Base-by-base conservation (phyloP, 2,888 invertebrate species). In the Heliconius sara region DNA sequence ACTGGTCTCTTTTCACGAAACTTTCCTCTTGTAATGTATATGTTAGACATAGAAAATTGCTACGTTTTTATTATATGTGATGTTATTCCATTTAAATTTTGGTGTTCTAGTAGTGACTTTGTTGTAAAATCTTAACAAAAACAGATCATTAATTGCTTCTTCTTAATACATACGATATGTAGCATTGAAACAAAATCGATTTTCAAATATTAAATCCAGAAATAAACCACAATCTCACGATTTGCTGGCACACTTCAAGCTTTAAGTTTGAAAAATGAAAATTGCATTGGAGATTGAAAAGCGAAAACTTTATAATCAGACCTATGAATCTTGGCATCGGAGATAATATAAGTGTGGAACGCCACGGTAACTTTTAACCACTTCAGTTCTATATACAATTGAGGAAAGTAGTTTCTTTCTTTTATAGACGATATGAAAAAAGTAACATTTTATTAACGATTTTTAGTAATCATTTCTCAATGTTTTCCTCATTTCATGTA, bases 211-310 rank as follows among this genome's bases (percentile, higher is more conserved):
- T 12, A 34, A 73, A 73, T 63, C 43, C 74, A 74, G n/a, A 63
- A 43, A 63, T 65, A 75, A 65, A 65, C 6, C 0, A 75, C 65
- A 63, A 43, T 22, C 10, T 75, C 22, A 27, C 34, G 25, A 75
- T 47, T 65, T 12, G 27, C 43, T 65, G 65, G 74, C 74, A 75
- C 75, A 47, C 65, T 75, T 75, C 75, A 65, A 75, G 65, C 75
- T 65, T 75, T 43, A 65, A 66, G 75, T 47, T 65, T 43, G 75
- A 75, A 65, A 75, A 75, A 75, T 66, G 75, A 75, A 66, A 74
- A 75, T 75, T 75, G 65, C 65, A 65, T 65, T 65, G 63, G 65
- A 65, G 43, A 65, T 66, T 66, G 75, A 75, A 75, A 75, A 75
- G 43, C 27, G 75, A 65, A 73, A 75, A 66, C 75, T 75, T 75